Base-by-base conservation (phyloP, 1,140 invertebrate species). In the Linepithema humile region DNA sequence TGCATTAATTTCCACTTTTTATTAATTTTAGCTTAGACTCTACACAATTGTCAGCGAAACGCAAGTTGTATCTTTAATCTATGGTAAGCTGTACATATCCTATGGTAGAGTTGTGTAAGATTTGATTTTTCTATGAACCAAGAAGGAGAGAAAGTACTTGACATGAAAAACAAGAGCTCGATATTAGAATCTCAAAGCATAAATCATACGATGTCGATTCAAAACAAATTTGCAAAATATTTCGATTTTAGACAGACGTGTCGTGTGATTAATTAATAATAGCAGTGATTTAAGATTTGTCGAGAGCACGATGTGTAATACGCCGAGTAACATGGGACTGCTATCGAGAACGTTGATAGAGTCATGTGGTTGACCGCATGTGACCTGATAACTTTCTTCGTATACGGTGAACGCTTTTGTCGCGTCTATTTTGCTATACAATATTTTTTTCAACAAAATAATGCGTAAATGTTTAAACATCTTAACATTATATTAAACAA, bases 11-110 rank as follows among this genome's bases (percentile, higher is more conserved):
- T 59, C 35, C n/a, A 72, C 50, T 53, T 82, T 12, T 57, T 83
- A 67, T 73, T 64, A 77, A 26, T 85, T 85, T 82, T 29, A 17
- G 59, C 53, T 75, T 29, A 72, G 80, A 67, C 29, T 75, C 26
- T 55, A 40, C 35, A 9, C 62, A 38, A 74, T 26, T 75, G 67
- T 84, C 72, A 12, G n/a, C 64, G 50, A 50, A 38, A 64, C n/a
- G 15, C 59, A 50, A 65, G 17, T 17, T 65, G 9, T 65, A 50
- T 77, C 59, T 48, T 48, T 64, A 77, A 77, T 75, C 29, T 64
- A 48, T 29, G 15, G 38, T 40, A 50, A 15, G 29, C 7, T 48
- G n/a, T 50, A 35, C 23, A 53, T 48, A 64, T 43, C 32, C 32
- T 17, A 17, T 35, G 32, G n/a, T 48, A 64, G 40, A 75, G 45